Evolutionary conservation across 2,797 vertebrate genomes (phyloP).

Genomic region (Tamandua tetradactyla): DNA sequence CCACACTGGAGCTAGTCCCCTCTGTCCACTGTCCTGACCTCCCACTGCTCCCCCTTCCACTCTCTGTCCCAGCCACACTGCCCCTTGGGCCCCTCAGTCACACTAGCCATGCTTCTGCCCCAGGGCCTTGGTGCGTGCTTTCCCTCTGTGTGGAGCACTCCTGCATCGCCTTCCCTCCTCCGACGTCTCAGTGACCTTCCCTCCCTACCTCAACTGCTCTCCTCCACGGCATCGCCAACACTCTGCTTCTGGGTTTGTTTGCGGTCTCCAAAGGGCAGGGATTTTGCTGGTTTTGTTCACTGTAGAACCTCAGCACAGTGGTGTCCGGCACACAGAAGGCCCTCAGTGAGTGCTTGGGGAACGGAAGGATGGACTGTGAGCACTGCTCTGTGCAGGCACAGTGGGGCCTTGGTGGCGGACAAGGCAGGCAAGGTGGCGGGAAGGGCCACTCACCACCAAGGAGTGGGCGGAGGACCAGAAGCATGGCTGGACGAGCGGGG

Average conservation of each 20-base stretch:
- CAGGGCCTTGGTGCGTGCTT: too few species aligned
- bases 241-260: accelerated
- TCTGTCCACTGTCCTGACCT: background rate
- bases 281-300: accelerated
- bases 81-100: background rate
- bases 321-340: accelerated
- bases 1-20: background rate
- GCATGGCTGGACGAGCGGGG: background rate
- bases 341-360: accelerated
- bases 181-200: too few species aligned
- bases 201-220: accelerated
- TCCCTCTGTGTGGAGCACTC: too few species aligned
- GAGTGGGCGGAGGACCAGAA: accelerated
- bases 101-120: too few species aligned
- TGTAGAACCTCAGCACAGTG: background rate
- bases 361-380: accelerated
- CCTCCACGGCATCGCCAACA: accelerated
- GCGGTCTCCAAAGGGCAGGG: background rate
- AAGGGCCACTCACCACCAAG: background rate
- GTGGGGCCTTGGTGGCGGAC: background rate
- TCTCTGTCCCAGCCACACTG: accelerated
- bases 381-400: accelerated
- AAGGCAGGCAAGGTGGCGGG: background rate
- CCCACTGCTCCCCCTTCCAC: background rate
- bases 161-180: too few species aligned